A percentile compares a stretch with the other conserved stretches of the same genome.
Conservation (phyloP, 1,140 invertebrate species). For the Sminthurinus signatus region DNA sequence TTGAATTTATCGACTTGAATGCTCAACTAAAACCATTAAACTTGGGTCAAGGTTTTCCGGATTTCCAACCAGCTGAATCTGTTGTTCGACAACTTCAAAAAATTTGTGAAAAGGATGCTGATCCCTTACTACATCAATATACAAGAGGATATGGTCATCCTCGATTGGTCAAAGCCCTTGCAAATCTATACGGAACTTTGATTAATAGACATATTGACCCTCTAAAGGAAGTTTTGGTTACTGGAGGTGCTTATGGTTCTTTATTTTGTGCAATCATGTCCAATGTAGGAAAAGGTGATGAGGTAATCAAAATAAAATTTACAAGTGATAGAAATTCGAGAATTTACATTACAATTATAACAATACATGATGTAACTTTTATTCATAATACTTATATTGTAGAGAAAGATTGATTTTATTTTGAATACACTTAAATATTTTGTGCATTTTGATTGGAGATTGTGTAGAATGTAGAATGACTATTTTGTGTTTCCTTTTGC, state of each 20-base stretch:
- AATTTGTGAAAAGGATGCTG: constrained; percentile 25
- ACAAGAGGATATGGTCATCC: constrained; percentile 78
- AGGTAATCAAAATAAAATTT: constrained; percentile 14
- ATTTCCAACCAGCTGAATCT: constrained; percentile 36
- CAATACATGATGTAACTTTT: too few relatives aligned
- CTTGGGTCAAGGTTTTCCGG: constrained; percentile 93
- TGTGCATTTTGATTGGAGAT: too few relatives aligned
- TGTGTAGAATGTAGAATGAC: too few relatives aligned
- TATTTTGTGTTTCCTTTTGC: constrained; percentile 39
- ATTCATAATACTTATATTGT: too few relatives aligned
- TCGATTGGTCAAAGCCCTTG: constrained; percentile 72
- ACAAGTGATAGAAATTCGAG: constrained; percentile 3
- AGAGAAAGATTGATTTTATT: too few relatives aligned
- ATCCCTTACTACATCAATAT: constrained; percentile 38
- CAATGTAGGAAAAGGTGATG: constrained; percentile 52
- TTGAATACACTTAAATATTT: too few relatives aligned
- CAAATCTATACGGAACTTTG: constrained; percentile 76
- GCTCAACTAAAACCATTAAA: constrained; percentile 84
- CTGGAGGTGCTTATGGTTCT: constrained; percentile 85
- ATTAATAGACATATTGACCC: constrained; percentile 69
- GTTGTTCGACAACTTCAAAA: constrained; percentile 33
- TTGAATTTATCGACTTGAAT: constrained; percentile 87
- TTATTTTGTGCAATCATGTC: constrained; percentile 76
- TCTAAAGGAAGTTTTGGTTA: constrained; percentile 77
- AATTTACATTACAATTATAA: too few relatives aligned